These are phyloP conservation scores for Delia radicum DNA, from an alignment of 1,140 invertebrate species.

Conservation along the genomic window DNA sequence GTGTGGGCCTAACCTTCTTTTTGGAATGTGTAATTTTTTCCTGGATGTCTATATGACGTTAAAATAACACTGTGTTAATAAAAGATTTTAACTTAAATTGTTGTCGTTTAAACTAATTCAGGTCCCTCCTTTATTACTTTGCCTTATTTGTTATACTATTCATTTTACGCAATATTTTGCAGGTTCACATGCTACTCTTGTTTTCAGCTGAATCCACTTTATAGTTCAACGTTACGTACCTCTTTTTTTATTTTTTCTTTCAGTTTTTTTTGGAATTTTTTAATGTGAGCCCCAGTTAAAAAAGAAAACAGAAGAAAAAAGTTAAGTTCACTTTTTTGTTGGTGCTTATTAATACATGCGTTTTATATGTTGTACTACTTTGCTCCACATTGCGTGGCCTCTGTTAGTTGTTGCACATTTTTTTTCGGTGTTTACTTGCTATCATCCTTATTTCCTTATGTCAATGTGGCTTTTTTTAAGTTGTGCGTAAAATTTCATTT, in stretches of 20 bases:
- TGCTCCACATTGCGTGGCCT: background rate
- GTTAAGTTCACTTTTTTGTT: constrained; percentile 17
- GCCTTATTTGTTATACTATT: background rate
- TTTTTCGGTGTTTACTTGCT: background rate
- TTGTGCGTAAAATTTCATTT: constrained; percentile 19
- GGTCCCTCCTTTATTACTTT: background rate
- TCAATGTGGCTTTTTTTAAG: background rate
- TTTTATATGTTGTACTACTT: background rate
- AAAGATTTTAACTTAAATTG: too few relatives aligned
- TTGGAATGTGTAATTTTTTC: too few relatives aligned
- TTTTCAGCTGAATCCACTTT: background rate
- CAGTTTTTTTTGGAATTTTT: constrained; percentile 1
- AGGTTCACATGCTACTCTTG: background rate
- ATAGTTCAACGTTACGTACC: background rate
- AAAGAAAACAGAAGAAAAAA: background rate
- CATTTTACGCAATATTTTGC: background rate
- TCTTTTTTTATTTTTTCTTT: background rate
- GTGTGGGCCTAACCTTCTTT: too few relatives aligned
- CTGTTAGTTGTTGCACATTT: background rate
- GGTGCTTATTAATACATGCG: constrained; percentile 2
- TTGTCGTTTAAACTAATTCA: too few relatives aligned
- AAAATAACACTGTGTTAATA: too few relatives aligned
- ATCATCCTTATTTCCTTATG: background rate
- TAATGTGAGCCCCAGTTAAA: constrained; percentile 10
- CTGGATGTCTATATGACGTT: too few relatives aligned